Percentiles rank a stretch among this genome's conserved stretches.
phyloP scores from a whole-genome alignment of 2,888 invertebrate species.

The Eupithecia subumbrata region DNA sequence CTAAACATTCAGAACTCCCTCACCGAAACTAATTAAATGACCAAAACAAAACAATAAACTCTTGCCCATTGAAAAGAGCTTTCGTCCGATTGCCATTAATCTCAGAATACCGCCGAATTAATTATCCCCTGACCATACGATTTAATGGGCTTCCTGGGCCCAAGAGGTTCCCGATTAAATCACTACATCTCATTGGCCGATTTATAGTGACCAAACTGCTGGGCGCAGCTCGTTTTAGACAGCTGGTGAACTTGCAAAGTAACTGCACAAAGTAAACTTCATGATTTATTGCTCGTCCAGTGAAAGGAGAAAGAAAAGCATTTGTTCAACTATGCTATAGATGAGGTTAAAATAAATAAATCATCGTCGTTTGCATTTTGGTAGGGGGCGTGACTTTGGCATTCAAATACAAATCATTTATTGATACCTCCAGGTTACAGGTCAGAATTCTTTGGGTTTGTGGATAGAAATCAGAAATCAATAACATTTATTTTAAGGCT shows the following conservation, averaged over 20 bases:
- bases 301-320: no score
- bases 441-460: no score
- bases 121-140: conserved; percentile 84
- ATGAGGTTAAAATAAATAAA: no score
- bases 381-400: no score
- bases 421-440: no score
- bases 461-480: no score
- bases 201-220: conserved; percentile 74
- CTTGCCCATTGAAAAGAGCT: conserved; percentile 75
- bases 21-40: conserved; percentile 37
- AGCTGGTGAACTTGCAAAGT: conserved; percentile 27
- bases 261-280: no score
- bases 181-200: conserved; percentile 83
- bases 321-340: no score
- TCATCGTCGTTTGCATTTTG: no score
- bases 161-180: conserved; percentile 82
- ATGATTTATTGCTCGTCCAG: no score
- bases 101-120: conserved; percentile 82
- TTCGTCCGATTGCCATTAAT: conserved; percentile 76
- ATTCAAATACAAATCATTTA: no score
- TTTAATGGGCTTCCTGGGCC: conserved; percentile 83
- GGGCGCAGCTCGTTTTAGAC: conserved; percentile 24
- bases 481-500: no score
- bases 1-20: conserved; percentile 7
- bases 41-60: conserved; percentile 67